These are phyloP conservation scores for Drosophila barbarae DNA, from an alignment of 2,888 invertebrate genomes.

Conservation along the genomic window DNA sequence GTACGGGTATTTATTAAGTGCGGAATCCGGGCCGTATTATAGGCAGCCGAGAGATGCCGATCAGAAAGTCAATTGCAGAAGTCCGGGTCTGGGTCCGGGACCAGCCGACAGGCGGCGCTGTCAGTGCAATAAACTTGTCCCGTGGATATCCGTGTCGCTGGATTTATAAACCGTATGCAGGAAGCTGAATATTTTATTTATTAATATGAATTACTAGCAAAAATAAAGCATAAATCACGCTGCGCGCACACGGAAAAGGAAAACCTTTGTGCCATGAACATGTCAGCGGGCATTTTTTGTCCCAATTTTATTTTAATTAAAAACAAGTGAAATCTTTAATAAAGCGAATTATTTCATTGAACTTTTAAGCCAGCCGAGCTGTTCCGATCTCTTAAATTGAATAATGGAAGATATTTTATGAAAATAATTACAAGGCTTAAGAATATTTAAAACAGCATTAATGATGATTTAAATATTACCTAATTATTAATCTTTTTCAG, in stretches of 20 bases:
- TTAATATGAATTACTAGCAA: slow-evolving; percentile 48
- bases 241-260: slow-evolving; percentile 38
- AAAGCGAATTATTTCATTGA: slow-evolving; percentile 10
- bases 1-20: slow-evolving; percentile 63
- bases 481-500: neutral
- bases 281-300: slow-evolving; percentile 26
- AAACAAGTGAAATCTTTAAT: slow-evolving; percentile 11
- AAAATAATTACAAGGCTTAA: too few species aligned
- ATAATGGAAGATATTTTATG: neutral
- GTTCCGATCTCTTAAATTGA: too few species aligned
- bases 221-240: slow-evolving; percentile 35
- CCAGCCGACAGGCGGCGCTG: slow-evolving; percentile 23
- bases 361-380: neutral
- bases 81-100: slow-evolving; percentile 19
- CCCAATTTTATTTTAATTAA: slow-evolving; percentile 17
- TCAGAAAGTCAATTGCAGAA: slow-evolving; percentile 44
- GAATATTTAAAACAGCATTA: neutral
- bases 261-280: slow-evolving; percentile 35
- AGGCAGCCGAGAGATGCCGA: slow-evolving; percentile 18
- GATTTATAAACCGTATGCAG: slow-evolving; percentile 48
- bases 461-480: neutral
- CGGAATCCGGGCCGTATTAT: slow-evolving; percentile 57
- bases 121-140: slow-evolving; percentile 53
- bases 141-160: slow-evolving; percentile 58
- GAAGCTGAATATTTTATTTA: slow-evolving; percentile 59